Conservation (phyloP, 1,140 invertebrate species). For the Rhysida immarginata region DNA sequence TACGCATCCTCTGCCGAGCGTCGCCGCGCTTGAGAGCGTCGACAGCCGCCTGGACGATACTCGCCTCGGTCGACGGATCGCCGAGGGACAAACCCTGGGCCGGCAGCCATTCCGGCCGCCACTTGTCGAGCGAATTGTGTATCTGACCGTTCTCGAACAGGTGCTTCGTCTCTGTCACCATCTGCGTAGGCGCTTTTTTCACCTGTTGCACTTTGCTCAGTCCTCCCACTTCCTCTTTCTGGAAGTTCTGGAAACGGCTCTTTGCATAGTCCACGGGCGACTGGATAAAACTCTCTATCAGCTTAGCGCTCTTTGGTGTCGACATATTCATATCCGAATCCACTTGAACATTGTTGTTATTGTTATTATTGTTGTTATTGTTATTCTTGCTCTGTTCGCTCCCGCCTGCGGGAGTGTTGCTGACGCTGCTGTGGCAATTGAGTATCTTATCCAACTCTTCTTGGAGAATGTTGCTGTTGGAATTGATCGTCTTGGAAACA, state of each 20-base stretch:
- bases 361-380: too few relatives aligned
- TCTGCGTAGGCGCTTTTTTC: conserved; percentile 16
- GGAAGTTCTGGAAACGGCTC: conserved; percentile 42
- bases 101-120: conserved; percentile 21
- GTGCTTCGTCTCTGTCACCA: conserved; percentile 22
- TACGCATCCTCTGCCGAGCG: conserved; percentile 15
- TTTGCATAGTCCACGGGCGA: conserved; percentile 45
- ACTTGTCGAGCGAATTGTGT: conserved; percentile 13
- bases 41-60: conserved; percentile 1
- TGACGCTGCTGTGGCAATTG: too few relatives aligned
- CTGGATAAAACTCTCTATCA: conserved; percentile 34
- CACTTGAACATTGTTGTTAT: too few relatives aligned
- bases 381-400: too few relatives aligned
- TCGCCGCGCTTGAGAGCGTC: conserved; percentile 9
- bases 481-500: too few relatives aligned
- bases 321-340: too few relatives aligned
- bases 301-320: background rate
- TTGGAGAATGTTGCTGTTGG: background rate
- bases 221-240: conserved; percentile 33
- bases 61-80: background rate
- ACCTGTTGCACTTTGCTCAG: conserved; percentile 34
- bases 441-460: conserved; percentile 13
- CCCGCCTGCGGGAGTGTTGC: too few relatives aligned
- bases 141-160: conserved; percentile 23
- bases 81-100: background rate